Evolutionary conservation across 1,140 invertebrate species (phyloP), one percentile per base, ranked within the genome.

Genomic region (Trinorchestia longiramus): DNA sequence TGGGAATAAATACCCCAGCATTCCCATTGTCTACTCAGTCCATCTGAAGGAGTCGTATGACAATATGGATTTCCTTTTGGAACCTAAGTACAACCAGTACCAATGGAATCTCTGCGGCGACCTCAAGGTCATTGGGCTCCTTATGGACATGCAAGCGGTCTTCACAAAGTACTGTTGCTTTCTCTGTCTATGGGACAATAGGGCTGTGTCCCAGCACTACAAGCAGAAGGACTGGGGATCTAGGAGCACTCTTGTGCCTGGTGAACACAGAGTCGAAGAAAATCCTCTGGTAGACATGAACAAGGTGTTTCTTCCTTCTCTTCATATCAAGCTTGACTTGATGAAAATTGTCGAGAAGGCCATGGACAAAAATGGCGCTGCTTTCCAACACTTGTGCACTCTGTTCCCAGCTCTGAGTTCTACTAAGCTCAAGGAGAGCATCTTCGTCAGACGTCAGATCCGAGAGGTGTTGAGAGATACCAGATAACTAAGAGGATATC

Each of bases 381-480:
- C 87, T 17, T 43, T 91, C 28, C 88, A 95, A 57, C 95, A 96
- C 95, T 95, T n/a, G n/a, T 95, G 40, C n/a, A 40, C 77, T 96
- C 45, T 96, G 41, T 96, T 47, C 40, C 91, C 91, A 45, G 23
- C 8, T n/a, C 88, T 91, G 40, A 43, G 42, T 96, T 62, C 88
- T 19, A 96, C 96, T 42, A 96, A 95, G 88, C 44, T 96, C 47
- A 96, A 96, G 88, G 95, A 87, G 41, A 4, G 95, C 41, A 96
- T 97, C 44, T 96, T 97, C 53, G 96, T 96, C 57, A 90, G 96
- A 90, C 96, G 95, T 57, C 95, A 96, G 45, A 96, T 97, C 87
- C 36, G 95, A 95, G 57, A 96, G 41, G 0, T 96, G 45, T 8
- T 96, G 44, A 87, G 95, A 44, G 40, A 53, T 90, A 94, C 62